A percentile compares a stretch with the other conserved stretches of the same genome.
Evolutionary conservation across 2,113 vertebrate genomes (phyloP).

Genomic region (Pseudopipra pipra): DNA sequence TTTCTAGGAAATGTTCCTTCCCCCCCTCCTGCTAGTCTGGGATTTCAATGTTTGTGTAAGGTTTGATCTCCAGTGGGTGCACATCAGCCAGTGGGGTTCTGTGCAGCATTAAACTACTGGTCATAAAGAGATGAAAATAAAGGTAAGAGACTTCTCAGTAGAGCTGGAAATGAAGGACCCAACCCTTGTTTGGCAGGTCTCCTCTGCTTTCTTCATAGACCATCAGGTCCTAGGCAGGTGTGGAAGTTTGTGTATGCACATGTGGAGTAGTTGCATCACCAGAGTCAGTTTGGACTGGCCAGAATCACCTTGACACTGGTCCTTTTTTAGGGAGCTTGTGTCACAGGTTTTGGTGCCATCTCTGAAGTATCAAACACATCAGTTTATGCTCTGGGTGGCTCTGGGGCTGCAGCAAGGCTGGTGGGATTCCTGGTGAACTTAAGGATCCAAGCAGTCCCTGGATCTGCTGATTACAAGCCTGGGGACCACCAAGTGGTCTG

Average conservation of each 20-base stretch:
- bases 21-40: not conserved
- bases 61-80: not conserved
- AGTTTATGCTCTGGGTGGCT: not conserved
- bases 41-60: not conserved
- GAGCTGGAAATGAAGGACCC: not conserved
- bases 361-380: not conserved
- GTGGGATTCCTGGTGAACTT: not conserved
- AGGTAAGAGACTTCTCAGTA: not conserved
- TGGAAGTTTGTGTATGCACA: not conserved
- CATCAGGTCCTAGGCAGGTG: not conserved
- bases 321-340: not conserved
- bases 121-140: not conserved
- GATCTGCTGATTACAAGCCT: not conserved
- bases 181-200: not conserved
- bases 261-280: fast-evolving
- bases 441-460: not conserved
- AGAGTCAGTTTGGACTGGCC: not conserved
- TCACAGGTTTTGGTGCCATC: not conserved
- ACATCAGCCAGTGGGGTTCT: not conserved
- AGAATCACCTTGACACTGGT: not conserved
- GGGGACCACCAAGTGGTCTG: not conserved
- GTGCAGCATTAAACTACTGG: not conserved
- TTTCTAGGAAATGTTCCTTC: not conserved
- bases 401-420: not conserved
- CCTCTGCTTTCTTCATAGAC: not conserved